Conservation (phyloP, 2,113 vertebrate species). For the Chroicocephalus ridibundus region DNA sequence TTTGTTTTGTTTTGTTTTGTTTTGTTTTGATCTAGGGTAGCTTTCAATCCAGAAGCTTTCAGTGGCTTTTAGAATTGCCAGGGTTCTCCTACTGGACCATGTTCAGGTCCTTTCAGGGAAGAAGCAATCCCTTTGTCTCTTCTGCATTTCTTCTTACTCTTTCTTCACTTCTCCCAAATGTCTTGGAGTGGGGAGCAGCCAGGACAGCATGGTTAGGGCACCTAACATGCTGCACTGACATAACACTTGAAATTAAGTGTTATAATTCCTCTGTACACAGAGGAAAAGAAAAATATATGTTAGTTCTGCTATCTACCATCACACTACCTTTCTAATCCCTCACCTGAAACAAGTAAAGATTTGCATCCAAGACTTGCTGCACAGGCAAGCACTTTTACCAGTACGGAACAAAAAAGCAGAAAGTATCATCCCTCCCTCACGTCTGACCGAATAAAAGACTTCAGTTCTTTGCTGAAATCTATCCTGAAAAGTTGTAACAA, state of each 20-base stretch:
- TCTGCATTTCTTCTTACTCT: not conserved
- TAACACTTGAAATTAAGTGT: not conserved
- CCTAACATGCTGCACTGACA: not conserved
- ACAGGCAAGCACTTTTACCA: not conserved
- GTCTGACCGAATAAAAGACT: not conserved
- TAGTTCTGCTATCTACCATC: not conserved
- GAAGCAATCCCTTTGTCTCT: not conserved
- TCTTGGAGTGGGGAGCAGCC: not conserved
- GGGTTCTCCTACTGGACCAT: not conserved
- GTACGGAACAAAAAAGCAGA: not conserved
- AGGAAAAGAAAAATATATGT: not conserved
- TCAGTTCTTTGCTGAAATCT: not conserved
- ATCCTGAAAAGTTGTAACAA: not conserved
- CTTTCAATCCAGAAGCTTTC: not conserved
- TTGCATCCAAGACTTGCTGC: not conserved
- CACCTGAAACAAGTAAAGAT: not conserved
- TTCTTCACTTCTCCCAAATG: not conserved
- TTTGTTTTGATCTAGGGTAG: no score
- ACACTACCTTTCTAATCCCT: not conserved
- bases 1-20: not conserved
- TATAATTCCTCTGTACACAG: not conserved
- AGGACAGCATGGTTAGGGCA: not conserved
- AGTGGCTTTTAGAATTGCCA: not conserved
- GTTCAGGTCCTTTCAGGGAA: not conserved
- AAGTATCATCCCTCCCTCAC: not conserved